Percentiles rank a stretch among this genome's conserved stretches.
Conservation (phyloP, 1,140 invertebrate species). For the Aphis gossypii region DNA sequence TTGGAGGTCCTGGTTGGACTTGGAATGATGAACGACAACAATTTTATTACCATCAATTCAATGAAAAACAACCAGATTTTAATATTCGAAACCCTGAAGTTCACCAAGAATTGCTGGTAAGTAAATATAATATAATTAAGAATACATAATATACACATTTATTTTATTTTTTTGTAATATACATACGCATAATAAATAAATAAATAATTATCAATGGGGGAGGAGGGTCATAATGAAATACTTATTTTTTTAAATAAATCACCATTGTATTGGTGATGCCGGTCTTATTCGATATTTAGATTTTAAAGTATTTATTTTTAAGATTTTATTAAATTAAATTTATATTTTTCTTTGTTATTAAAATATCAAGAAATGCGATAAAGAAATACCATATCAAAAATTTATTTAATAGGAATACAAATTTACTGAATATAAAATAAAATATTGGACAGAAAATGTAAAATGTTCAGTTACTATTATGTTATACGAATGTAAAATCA, state of each 20-base stretch:
- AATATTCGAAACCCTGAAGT: slow-evolving; percentile 66
- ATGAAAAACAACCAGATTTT: slow-evolving; percentile 75
- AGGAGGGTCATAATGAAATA: too few relatives aligned
- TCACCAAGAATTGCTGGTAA: slow-evolving; percentile 44
- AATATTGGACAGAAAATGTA: too few relatives aligned
- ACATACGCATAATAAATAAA: not conserved
- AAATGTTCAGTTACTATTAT: too few relatives aligned
- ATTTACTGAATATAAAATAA: too few relatives aligned
- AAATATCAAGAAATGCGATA: not conserved
- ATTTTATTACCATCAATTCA: slow-evolving; percentile 79
- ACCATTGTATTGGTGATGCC: not conserved
- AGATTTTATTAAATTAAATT: too few relatives aligned
- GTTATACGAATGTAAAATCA: too few relatives aligned
- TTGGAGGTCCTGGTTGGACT: slow-evolving; percentile 76
- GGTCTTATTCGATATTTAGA: not conserved
- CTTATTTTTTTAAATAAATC: too few relatives aligned
- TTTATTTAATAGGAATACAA: too few relatives aligned
- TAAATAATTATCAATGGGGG: too few relatives aligned
- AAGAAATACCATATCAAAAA: too few relatives aligned
- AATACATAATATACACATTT: not conserved
- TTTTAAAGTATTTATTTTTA: not conserved
- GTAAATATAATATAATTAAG: not conserved
- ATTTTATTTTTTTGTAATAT: not conserved
- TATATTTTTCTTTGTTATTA: not conserved
- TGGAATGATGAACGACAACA: slow-evolving; percentile 72